These are phyloP conservation scores for Hyles lineata DNA, from an alignment of 2,888 invertebrate species.

Conservation along the genomic window DNA sequence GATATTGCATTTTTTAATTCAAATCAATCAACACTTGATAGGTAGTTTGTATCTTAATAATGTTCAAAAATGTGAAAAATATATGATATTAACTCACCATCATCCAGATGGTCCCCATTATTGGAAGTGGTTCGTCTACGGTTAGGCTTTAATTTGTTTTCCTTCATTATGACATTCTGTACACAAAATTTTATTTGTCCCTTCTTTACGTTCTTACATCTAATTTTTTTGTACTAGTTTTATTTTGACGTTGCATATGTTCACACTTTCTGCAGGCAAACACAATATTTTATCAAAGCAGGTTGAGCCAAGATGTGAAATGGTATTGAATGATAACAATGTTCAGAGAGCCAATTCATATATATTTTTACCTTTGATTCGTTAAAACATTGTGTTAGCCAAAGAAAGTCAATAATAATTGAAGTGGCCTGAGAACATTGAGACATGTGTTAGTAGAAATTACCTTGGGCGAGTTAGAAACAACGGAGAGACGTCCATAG, in stretches of 20 bases:
- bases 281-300: constrained; percentile 54
- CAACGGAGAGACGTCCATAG: constrained; percentile 79
- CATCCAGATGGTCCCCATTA: constrained; percentile 50
- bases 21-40: too few species aligned
- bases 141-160: constrained; percentile 34
- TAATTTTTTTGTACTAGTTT: constrained; percentile 59
- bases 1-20: too few species aligned
- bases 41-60: background rate
- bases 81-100: constrained; percentile 51
- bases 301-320: background rate
- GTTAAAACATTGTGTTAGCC: constrained; percentile 64
- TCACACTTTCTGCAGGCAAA: constrained; percentile 77
- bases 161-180: constrained; percentile 65
- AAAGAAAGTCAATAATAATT: constrained; percentile 44
- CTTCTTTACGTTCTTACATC: constrained; percentile 64
- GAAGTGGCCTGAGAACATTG: constrained; percentile 67
- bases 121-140: constrained; percentile 26
- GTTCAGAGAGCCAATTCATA: constrained; percentile 66
- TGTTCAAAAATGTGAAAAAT: too few species aligned
- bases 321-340: constrained; percentile 43
- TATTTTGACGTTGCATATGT: constrained; percentile 56
- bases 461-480: constrained; percentile 74
- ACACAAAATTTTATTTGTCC: constrained; percentile 74
- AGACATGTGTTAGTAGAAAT: constrained; percentile 23
- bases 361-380: background rate